phyloP scores from a whole-genome alignment of 2,888 invertebrate species.

The Oscheius sp. region DNA sequence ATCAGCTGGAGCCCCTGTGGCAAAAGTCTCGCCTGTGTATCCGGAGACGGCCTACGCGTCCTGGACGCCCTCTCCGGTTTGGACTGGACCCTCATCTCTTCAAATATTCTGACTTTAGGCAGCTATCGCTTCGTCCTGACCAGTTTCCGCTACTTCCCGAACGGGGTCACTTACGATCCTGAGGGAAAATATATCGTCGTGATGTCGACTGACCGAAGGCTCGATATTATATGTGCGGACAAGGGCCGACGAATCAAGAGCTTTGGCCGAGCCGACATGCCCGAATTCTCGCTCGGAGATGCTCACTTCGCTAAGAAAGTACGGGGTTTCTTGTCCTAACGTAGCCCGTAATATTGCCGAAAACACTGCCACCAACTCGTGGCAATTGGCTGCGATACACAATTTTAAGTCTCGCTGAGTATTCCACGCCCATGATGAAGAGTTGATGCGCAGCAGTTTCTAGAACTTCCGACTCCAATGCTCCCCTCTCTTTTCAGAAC shows the following conservation, averaged over 20 bases:
- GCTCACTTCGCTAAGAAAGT: conserved; percentile 40
- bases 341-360: too few species aligned
- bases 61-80: conserved; percentile 61
- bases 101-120: conserved; percentile 46
- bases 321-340: too few species aligned
- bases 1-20: conserved; percentile 67
- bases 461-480: too few species aligned
- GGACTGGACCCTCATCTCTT: not conserved
- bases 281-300: conserved; percentile 13
- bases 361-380: too few species aligned
- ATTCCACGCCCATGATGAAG: too few species aligned
- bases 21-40: conserved; percentile 58
- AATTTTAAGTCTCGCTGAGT: too few species aligned
- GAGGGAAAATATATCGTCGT: conserved; percentile 64
- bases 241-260: conserved; percentile 61
- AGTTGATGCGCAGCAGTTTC: too few species aligned
- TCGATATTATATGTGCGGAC: conserved; percentile 67
- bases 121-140: conserved; percentile 54
- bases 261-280: conserved; percentile 47
- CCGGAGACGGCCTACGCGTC: conserved; percentile 63
- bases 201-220: conserved; percentile 68
- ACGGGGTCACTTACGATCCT: conserved; percentile 71
- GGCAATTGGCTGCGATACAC: too few species aligned
- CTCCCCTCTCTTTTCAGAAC: conserved; percentile 39
- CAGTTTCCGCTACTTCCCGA: conserved; percentile 64